Evolutionary conservation across 2,113 vertebrate genomes (phyloP).

Genomic region (Oriolus oriolus): DNA sequence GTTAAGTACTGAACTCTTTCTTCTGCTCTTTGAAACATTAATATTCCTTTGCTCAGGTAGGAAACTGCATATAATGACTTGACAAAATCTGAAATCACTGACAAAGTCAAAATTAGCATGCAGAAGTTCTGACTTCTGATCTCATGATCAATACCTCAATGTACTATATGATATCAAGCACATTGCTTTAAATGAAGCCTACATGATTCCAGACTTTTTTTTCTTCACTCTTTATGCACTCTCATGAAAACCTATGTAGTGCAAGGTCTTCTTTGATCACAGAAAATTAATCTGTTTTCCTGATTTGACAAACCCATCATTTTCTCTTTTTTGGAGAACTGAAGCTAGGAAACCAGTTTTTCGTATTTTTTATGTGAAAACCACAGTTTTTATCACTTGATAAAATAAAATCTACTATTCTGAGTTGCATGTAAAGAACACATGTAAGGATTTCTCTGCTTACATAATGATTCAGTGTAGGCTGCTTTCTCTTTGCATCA

Average conservation of each 20-base stretch:
- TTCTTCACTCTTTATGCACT: not conserved
- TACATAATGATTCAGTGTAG: not conserved
- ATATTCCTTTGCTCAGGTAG: not conserved
- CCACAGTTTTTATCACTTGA: slow-evolving; percentile 10
- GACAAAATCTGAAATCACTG: not conserved
- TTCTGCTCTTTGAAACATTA: not conserved
- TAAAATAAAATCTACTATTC: slow-evolving; percentile 31
- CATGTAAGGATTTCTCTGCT: not conserved
- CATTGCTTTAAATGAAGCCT: not conserved
- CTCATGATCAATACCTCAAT: not conserved
- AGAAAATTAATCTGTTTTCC: slow-evolving; percentile 41
- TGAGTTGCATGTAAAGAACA: not conserved
- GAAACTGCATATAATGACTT: not conserved
- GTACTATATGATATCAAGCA: not conserved
- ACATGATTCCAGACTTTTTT: not conserved
- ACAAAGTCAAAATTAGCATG: not conserved
- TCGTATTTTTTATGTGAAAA: not conserved
- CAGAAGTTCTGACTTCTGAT: not conserved
- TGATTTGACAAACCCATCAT: slow-evolving; percentile 24
- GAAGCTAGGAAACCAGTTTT: slow-evolving; percentile 11
- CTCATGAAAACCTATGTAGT: not conserved
- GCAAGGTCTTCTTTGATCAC: not conserved
- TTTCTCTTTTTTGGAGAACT: not conserved
- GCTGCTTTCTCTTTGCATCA: not conserved
- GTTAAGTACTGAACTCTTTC: not conserved